Base-by-base conservation (phyloP, 2,797 vertebrate genomes). In the Takifugu ocellatus region DNA sequence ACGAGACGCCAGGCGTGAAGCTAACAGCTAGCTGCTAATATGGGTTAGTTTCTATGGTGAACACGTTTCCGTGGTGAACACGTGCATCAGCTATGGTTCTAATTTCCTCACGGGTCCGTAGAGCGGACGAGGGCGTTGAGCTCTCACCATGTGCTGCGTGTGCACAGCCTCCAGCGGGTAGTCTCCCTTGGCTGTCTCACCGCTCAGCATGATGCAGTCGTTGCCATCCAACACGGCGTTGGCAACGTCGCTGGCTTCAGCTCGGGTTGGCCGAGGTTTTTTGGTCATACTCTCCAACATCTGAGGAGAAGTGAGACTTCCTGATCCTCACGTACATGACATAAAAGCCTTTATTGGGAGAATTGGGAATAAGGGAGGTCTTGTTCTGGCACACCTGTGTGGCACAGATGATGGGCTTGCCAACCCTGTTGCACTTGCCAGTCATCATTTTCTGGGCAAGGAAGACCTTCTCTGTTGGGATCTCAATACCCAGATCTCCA, bases 361-460 rank as follows among this genome's bases (percentile, higher is more conserved):
- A 49, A 48, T 54, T 42, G 0, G 3, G 39, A 31, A 31, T 6
- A 31, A 31, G 6, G 9, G 8, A 31, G 31, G 31, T 10, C 2
- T 33, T 51, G 42, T 61, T 49, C 26, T 53, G 27, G 56, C 72
- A n/a, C 26, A 95, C 97, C 96, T 99, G 97, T 21, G 97, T 98
- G 70, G 97, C 97, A 54, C 97, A 99, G 86, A 93, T 93, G 68
- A 99, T 92, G 51, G 97, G 96, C 66, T 99, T 99, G 66, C 97
- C 97, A 15, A 94, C 88, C 70, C 94, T 94, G 87, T 94, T 97
- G 91, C 97, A 98, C 16, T 90, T 93, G 21, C 95, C 95, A 5
- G 98, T 99, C 96, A 99, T 96, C 96, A 99, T 99, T 87, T 99
- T 99, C 88, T 99, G 97, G 47, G 97, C 97, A 0, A 99, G 76